These are phyloP conservation scores for Cynopterus sphinx DNA, from an alignment of 2,797 vertebrate species.

Conservation along the genomic window DNA sequence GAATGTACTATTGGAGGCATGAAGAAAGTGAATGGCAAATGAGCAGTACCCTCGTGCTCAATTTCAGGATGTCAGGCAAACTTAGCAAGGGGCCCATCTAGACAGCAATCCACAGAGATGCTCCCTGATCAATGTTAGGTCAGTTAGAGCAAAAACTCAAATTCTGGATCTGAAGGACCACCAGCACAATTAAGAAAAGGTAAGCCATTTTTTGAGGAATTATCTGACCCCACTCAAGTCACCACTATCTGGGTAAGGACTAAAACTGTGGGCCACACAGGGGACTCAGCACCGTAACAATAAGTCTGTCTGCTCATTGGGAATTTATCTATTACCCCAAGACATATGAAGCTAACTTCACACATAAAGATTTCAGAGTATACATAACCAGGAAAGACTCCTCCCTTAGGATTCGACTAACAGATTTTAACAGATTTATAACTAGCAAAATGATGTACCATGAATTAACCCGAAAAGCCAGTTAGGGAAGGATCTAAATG, in stretches of 20 bases:
- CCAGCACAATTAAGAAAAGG: neutral
- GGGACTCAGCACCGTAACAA: neutral
- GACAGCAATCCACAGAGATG: neutral
- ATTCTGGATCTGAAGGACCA: neutral
- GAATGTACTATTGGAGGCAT: neutral
- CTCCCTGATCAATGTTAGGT: neutral
- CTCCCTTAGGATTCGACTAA: neutral
- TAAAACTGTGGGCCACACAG: neutral
- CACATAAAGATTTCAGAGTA: neutral
- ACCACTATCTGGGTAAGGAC: neutral
- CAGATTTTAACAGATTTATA: neutral
- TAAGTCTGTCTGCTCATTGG: neutral
- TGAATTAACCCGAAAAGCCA: conserved; percentile 23
- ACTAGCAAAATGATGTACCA: conserved; percentile 32
- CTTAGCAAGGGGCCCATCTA: neutral
- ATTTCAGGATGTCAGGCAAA: neutral
- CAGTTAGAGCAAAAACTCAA: neutral
- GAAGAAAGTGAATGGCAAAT: neutral
- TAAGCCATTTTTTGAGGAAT: neutral
- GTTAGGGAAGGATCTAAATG: neutral
- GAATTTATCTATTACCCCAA: neutral
- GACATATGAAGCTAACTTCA: neutral
- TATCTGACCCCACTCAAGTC: neutral
- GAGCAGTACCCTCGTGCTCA: accelerated
- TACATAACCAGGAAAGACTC: neutral